Base-by-base conservation (phyloP, 1,140 invertebrate genomes). In the Drosophila tropicalis region DNA sequence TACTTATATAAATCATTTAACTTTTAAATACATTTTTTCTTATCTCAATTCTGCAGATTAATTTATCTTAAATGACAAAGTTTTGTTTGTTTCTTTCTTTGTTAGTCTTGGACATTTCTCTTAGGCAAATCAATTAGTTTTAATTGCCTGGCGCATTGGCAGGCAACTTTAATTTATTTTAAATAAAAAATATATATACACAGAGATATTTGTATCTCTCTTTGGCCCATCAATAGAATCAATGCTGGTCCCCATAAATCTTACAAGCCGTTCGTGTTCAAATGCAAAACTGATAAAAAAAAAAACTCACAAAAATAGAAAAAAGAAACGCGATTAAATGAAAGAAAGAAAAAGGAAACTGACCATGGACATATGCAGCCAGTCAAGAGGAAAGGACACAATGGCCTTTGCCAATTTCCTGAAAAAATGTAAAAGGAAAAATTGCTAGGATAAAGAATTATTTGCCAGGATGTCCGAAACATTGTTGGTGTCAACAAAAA, bases 121-220 rank as follows among this genome's bases (percentile, higher is more conserved):
- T 34, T 40, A n/a, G 19, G 34, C 47, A 56, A 51, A 51, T 15
- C 47, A 65, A 29, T 36, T 56, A 65, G 29, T 29, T 65, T 25
- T 54, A 39, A 29, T 47, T 63, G 61, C 44, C 44, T 51, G 5
- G 44, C 44, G 7, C 17, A 22, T 51, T 51, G 44, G 44, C 44
- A 51, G 44, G 44, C 44, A 51, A 22, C 44, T 51, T 51, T 15
- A 51, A 51, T 39, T 61, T 39, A 41, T 13, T 6, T 29, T 29
- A 29, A 56, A 25, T 39, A 63, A 51, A 51, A 75, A 75, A 62
- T 62, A 57, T 68, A 62, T 75, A 19, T 34, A 62, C 34, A 51
- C 9, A 17, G 6, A 47, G 15, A 17, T 6, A 47, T 47, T 44
- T 44, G 41, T 44, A 44, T 44, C 5, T n/a, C 41, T 9, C 41